Evolutionary conservation across 2,888 invertebrate species (phyloP).

Genomic region (Ditula angustiorana): DNA sequence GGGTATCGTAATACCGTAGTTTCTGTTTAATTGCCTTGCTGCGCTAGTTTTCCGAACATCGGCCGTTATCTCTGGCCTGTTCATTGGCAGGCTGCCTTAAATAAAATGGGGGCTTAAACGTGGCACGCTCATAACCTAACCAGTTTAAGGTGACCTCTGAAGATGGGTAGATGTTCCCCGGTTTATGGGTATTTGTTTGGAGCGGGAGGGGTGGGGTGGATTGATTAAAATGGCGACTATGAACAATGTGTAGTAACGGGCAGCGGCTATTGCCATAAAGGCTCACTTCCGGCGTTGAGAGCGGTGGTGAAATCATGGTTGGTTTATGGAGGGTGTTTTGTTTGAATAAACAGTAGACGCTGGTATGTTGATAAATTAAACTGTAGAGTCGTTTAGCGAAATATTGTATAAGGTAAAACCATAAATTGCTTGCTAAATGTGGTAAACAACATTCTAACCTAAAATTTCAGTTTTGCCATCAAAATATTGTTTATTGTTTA

Average conservation of each 20-base stretch:
- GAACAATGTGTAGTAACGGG: slow-evolving; percentile 51
- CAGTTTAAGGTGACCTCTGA: slow-evolving; percentile 17
- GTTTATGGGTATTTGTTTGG: slow-evolving; percentile 33
- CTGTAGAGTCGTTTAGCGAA: neutral
- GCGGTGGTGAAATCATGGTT: slow-evolving; percentile 37
- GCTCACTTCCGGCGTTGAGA: slow-evolving; percentile 46
- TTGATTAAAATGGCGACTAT: slow-evolving; percentile 45
- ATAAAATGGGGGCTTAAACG: slow-evolving; percentile 63
- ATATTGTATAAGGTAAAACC: too few relatives aligned
- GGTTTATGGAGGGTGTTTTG: slow-evolving; percentile 33
- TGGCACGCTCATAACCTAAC: slow-evolving; percentile 50
- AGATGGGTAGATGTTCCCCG: slow-evolving; percentile 25
- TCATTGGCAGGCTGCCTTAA: slow-evolving; percentile 71
- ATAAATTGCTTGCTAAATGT: too few relatives aligned
- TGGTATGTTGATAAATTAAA: slow-evolving; percentile 7
- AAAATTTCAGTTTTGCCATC: too few relatives aligned
- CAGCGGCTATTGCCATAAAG: slow-evolving; percentile 49
- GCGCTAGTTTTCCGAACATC: slow-evolving; percentile 51
- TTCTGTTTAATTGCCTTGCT: slow-evolving; percentile 49
- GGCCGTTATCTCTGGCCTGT: slow-evolving; percentile 44
- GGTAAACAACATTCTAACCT: too few relatives aligned
- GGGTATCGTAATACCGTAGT: slow-evolving; percentile 41
- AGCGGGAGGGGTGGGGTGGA: slow-evolving; percentile 26
- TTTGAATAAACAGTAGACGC: slow-evolving; percentile 14
- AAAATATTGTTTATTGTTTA: too few relatives aligned